These are phyloP conservation scores for Orius insidiosus DNA, from an alignment of 1,140 invertebrate species.

Conservation along the genomic window DNA sequence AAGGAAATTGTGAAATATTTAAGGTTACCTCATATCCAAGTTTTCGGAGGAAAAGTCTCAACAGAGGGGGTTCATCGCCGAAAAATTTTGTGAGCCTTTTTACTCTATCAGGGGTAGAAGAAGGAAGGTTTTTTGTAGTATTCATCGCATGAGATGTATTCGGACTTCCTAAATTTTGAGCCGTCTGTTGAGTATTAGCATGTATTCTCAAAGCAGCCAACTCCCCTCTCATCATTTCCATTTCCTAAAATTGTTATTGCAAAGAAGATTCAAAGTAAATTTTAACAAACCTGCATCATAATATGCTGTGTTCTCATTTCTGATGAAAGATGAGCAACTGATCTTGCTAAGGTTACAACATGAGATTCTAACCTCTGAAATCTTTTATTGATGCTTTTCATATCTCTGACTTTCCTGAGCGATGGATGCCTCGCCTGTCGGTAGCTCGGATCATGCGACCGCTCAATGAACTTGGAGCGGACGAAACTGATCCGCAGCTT, in stretches of 20 bases:
- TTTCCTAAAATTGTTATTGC: slow-evolving; percentile 39
- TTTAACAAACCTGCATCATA: slow-evolving; percentile 51
- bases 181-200: slow-evolving; percentile 30
- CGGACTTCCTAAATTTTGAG: neutral
- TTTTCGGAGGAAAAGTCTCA: slow-evolving; percentile 77
- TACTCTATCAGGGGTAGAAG: slow-evolving; percentile 61
- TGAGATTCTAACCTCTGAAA: slow-evolving; percentile 83
- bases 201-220: slow-evolving; percentile 57
- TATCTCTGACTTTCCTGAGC: slow-evolving; percentile 41
- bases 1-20: slow-evolving; percentile 4
- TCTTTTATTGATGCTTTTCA: slow-evolving; percentile 65
- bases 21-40: slow-evolving; percentile 73
- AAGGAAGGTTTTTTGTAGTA: too few species aligned
- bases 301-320: slow-evolving; percentile 83
- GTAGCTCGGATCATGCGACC: slow-evolving; percentile 48
- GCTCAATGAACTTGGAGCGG: slow-evolving; percentile 64
- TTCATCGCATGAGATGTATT: too few species aligned
- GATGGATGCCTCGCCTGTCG: slow-evolving; percentile 31
- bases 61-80: slow-evolving; percentile 76
- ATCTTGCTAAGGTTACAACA: slow-evolving; percentile 76
- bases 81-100: slow-evolving; percentile 81
- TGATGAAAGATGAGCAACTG: slow-evolving; percentile 80
- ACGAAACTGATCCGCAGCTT: slow-evolving; percentile 60
- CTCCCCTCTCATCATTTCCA: slow-evolving; percentile 73
- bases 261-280: neutral